These are phyloP conservation scores for Belgica antarctica DNA, from an alignment of 2,888 invertebrate species.

Conservation along the genomic window DNA sequence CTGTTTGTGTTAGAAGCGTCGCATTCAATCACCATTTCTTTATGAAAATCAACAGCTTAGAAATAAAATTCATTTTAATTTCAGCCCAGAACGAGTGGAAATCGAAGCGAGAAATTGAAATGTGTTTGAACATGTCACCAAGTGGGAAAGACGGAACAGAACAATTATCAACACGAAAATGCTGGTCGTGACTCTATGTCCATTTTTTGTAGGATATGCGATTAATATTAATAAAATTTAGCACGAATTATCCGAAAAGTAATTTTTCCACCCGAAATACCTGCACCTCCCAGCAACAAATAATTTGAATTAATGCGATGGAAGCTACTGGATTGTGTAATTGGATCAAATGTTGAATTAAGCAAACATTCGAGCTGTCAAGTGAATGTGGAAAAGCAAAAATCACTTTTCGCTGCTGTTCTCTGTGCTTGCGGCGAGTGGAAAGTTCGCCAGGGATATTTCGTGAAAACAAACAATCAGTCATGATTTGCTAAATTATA, in stretches of 20 bases:
- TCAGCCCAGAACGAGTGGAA: background rate
- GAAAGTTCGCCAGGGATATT: conserved; percentile 3
- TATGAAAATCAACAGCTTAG: background rate
- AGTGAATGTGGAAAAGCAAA: background rate
- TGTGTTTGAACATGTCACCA: background rate
- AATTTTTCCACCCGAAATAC: background rate
- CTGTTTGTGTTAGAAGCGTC: no score
- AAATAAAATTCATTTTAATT: conserved; percentile 2
- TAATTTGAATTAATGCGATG: conserved; percentile 35
- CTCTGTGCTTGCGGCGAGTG: background rate
- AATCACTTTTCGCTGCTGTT: background rate
- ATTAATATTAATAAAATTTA: conserved; percentile 27
- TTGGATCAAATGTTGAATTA: conserved; percentile 34
- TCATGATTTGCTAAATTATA: conserved; percentile 1
- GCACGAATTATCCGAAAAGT: background rate
- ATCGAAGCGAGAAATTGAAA: background rate
- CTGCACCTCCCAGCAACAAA: conserved; percentile 1
- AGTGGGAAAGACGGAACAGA: background rate
- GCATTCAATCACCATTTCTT: conserved; percentile 14
- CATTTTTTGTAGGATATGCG: conserved; percentile 4
- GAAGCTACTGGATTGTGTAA: conserved; percentile 36
- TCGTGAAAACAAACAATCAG: conserved; percentile 19
- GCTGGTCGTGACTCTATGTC: background rate
- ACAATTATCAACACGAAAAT: conserved; percentile 9
- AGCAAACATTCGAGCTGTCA: conserved; percentile 4